These are phyloP conservation scores for Solen grandis DNA, from an alignment of 1,140 invertebrate species.

Conservation along the genomic window DNA sequence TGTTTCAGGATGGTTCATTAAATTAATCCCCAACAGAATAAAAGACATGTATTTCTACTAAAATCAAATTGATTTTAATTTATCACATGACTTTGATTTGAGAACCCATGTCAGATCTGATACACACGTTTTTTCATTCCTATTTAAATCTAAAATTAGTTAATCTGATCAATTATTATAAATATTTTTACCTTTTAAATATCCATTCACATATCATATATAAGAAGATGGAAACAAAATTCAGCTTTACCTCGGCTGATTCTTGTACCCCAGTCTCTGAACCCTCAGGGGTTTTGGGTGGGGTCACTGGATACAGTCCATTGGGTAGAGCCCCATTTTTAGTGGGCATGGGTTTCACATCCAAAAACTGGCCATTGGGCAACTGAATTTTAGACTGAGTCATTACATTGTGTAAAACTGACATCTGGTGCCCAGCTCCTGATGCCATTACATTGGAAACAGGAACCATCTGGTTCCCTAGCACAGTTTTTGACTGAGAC, in stretches of 20 bases:
- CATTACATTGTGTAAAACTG: neutral
- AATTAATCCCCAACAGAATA: too few relatives aligned
- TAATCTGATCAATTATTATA: too few relatives aligned
- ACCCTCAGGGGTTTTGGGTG: slow-evolving; percentile 70
- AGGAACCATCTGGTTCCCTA: neutral
- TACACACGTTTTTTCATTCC: too few relatives aligned
- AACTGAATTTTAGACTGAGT: slow-evolving; percentile 16
- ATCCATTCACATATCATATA: too few relatives aligned
- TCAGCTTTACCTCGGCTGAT: slow-evolving; percentile 8
- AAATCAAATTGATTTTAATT: too few relatives aligned
- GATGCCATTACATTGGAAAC: neutral
- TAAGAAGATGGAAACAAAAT: too few relatives aligned
- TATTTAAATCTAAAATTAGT: too few relatives aligned
- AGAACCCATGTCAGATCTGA: too few relatives aligned
- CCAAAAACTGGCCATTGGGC: slow-evolving; percentile 37
- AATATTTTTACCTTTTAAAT: too few relatives aligned
- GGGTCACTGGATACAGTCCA: slow-evolving; percentile 70
- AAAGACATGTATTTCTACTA: too few relatives aligned
- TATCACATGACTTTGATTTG: too few relatives aligned
- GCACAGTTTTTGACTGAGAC: neutral
- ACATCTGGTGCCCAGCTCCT: neutral
- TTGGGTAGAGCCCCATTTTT: slow-evolving; percentile 51
- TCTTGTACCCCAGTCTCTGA: slow-evolving; percentile 47
- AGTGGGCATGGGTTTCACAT: neutral
- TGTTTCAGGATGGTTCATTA: too few relatives aligned